Evolutionary conservation across 2,113 vertebrate species (phyloP).

Genomic region (Agelaius phoeniceus): DNA sequence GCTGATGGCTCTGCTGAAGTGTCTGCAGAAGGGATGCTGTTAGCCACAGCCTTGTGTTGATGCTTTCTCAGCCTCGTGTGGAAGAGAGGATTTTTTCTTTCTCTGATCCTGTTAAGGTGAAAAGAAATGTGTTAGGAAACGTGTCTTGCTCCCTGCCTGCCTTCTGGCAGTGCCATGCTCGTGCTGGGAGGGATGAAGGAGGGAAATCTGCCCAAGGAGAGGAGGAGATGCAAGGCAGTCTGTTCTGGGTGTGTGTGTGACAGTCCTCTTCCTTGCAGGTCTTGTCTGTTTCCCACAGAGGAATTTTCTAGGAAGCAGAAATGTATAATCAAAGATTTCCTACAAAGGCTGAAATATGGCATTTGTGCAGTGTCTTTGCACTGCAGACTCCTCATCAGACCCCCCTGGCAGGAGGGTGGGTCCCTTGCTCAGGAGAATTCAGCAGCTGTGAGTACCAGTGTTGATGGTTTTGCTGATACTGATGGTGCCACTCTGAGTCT

Average conservation of each 20-base stretch:
- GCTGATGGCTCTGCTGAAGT: accelerated
- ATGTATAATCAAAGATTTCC: neutral
- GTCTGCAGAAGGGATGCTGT: neutral
- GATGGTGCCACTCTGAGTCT: neutral
- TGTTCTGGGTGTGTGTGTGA: neutral
- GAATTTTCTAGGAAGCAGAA: neutral
- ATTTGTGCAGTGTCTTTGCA: neutral
- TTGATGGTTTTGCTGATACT: neutral
- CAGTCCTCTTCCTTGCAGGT: neutral
- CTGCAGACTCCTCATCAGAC: neutral
- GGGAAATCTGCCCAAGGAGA: neutral
- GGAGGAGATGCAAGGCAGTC: neutral
- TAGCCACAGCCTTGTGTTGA: neutral
- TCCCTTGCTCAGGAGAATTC: neutral
- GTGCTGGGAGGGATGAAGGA: neutral
- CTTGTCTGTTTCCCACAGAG: neutral
- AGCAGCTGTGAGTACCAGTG: neutral
- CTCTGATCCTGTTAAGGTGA: neutral
- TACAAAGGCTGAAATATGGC: neutral
- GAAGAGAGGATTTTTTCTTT: neutral
- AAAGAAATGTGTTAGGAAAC: neutral
- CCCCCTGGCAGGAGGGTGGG: neutral
- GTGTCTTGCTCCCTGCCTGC: neutral
- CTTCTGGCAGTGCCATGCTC: neutral
- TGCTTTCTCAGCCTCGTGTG: neutral